Conservation (phyloP, 1,140 invertebrate species). For the Bombus pyrosoma region DNA sequence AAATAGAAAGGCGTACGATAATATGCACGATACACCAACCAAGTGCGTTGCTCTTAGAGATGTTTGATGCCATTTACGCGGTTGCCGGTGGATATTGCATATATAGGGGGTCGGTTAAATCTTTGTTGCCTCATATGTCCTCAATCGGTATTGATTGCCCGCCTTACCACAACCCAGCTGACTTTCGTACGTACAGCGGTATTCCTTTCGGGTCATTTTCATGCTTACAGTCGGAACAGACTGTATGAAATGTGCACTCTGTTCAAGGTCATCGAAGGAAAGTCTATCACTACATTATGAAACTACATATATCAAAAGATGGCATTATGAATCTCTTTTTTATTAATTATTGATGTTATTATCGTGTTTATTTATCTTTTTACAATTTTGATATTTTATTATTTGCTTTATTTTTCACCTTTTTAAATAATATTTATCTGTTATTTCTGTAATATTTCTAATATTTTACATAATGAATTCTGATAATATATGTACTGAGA, state of each 20-base stretch:
- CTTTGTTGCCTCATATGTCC: slow-evolving; percentile 92
- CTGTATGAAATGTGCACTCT: too few species aligned
- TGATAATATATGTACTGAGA: too few species aligned
- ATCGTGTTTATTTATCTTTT: too few species aligned
- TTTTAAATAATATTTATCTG: too few species aligned
- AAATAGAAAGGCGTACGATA: slow-evolving; percentile 92
- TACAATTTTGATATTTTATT: too few species aligned
- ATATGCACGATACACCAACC: slow-evolving; percentile 99
- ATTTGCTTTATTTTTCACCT: too few species aligned
- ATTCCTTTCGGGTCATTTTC: too few species aligned
- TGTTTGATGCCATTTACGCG: slow-evolving; percentile 97
- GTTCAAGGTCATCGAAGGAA: neutral
- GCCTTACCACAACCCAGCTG: slow-evolving; percentile 97
- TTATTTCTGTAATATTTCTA: too few species aligned
- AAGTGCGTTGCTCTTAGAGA: slow-evolving; percentile 96
- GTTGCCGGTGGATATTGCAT: slow-evolving; percentile 93
- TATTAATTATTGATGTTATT: neutral
- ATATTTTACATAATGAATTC: too few species aligned
- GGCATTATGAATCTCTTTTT: neutral
- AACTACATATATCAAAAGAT: neutral
- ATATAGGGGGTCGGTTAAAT: slow-evolving; percentile 90
- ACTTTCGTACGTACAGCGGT: slow-evolving; percentile 89
- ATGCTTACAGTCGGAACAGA: too few species aligned
- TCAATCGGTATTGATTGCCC: slow-evolving; percentile 92
- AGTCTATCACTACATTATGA: neutral